Conservation (phyloP, 2,888 invertebrate species). For the Molorchus minor region DNA sequence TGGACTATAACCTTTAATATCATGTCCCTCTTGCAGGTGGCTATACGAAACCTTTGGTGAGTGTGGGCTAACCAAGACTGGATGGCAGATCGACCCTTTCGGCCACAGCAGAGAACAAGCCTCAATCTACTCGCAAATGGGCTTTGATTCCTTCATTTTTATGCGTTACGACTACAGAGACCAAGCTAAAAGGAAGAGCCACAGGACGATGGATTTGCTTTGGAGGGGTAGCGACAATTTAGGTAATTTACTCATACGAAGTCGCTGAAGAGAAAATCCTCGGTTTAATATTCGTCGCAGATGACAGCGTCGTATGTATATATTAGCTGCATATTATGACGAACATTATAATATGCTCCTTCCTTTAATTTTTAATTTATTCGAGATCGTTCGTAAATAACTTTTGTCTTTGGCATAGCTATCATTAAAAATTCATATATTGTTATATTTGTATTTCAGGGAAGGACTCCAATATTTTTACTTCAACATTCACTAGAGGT, state of each 20-base stretch:
- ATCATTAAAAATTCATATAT: too few species aligned
- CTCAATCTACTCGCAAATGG: conserved; percentile 74
- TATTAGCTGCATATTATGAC: too few species aligned
- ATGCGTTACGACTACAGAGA: conserved; percentile 76
- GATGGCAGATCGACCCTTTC: conserved; percentile 85
- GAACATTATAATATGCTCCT: too few species aligned
- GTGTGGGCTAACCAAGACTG: conserved; percentile 75
- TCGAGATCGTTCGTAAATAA: too few species aligned
- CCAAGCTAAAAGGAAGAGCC: conserved; percentile 66
- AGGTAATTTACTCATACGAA: conserved; percentile 57
- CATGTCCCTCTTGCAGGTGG: conserved; percentile 68
- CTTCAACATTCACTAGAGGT: conserved; percentile 50
- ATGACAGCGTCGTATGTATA: too few species aligned
- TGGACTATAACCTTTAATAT: too few species aligned
- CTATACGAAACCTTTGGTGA: conserved; percentile 73
- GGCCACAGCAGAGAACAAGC: conserved; percentile 87
- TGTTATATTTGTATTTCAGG: conserved; percentile 1
- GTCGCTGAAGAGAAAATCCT: not conserved
- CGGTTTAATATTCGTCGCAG: too few species aligned
- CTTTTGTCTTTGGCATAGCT: too few species aligned
- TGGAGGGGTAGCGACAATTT: conserved; percentile 72
- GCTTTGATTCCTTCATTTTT: conserved; percentile 77
- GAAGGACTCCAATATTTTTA: conserved; percentile 54
- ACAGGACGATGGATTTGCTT: conserved; percentile 73
- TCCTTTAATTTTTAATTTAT: too few species aligned